Evolutionary conservation across 2,888 invertebrate genomes (phyloP), one percentile per base, ranked within the genome.

Genomic region (Corbicula japonica): DNA sequence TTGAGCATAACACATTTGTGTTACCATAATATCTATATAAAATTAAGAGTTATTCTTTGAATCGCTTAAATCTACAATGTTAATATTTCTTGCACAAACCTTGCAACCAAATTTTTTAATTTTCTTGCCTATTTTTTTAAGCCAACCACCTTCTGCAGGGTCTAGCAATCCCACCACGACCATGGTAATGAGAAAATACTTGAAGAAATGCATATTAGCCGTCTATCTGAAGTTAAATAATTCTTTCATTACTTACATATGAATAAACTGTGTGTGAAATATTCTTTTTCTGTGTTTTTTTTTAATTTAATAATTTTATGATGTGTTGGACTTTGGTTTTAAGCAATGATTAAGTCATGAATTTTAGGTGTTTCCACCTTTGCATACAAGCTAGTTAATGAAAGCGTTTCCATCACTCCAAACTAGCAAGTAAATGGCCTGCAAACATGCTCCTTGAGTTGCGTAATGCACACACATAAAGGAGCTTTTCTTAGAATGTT

Each of bases 141-240:
- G 46, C 44, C 70, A 44, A 21, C 69, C 62, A 8, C 56, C 76
- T 15, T 76, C 70, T 18, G 56, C 44, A 2, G 63, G 63, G 8
- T 52, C 23, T 4, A 72, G 44, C 18, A 72, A 48, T 10, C 52
- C 63, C 4, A 72, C 30, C 23, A 52, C n/a, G 6, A 72, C 56
- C 5, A 41, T 34, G 15, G 26, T n/a, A 2, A 72, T 34, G 8
- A 54, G 15, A 2, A 30, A 18, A 35, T 35, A 63, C n/a, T 32
- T 48, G 21, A 72, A 63, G 5, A 72, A 28, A 21, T 63, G 63
- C 72, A 72, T 72, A 18, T 21, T 48, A 12, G 6, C 21, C 48
- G 18, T 44, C 21, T 3, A 44, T 18, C n/a, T 18, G 21, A 44
- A 44, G 18, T 21, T 21, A 18, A 18, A 6, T 44, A 6, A 44